These are phyloP conservation scores for Sebastes wilsoni DNA, from an alignment of 2,797 vertebrate species.

Conservation along the genomic window DNA sequence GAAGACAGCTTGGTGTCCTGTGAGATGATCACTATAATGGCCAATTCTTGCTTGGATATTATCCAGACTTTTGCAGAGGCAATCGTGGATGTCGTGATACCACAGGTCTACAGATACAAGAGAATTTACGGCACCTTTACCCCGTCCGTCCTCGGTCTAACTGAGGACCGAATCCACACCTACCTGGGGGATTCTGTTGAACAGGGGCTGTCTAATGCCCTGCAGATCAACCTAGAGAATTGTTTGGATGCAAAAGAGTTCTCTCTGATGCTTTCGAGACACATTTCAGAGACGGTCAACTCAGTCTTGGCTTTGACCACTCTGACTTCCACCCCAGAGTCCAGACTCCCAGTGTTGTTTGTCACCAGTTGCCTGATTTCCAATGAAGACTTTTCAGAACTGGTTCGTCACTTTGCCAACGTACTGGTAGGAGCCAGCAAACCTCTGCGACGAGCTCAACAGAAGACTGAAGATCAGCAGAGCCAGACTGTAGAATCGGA, in stretches of 20 bases:
- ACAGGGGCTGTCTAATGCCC: neutral
- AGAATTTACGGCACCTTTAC: neutral
- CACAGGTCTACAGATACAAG: neutral
- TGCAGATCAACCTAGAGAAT: neutral
- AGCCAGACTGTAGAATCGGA: too few species aligned
- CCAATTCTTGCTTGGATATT: neutral
- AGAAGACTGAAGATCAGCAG: neutral
- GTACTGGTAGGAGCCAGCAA: too few species aligned
- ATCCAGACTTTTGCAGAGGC: neutral
- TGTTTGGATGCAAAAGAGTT: neutral
- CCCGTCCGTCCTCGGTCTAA: neutral
- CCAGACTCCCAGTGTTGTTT: neutral
- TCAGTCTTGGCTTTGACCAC: neutral
- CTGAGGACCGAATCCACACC: neutral
- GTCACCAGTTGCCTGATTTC: neutral
- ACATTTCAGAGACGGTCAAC: neutral
- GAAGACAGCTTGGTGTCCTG: neutral
- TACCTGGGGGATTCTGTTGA: slow-evolving; percentile 1
- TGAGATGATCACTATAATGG: neutral
- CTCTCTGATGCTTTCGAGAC: neutral
- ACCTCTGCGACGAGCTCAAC: neutral
- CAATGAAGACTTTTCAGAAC: too few species aligned
- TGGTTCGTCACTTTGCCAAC: neutral
- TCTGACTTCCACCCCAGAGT: neutral
- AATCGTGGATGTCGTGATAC: neutral